Evolutionary conservation across 2,888 invertebrate genomes (phyloP).

Genomic region (Petrolisthes cinctipes): DNA sequence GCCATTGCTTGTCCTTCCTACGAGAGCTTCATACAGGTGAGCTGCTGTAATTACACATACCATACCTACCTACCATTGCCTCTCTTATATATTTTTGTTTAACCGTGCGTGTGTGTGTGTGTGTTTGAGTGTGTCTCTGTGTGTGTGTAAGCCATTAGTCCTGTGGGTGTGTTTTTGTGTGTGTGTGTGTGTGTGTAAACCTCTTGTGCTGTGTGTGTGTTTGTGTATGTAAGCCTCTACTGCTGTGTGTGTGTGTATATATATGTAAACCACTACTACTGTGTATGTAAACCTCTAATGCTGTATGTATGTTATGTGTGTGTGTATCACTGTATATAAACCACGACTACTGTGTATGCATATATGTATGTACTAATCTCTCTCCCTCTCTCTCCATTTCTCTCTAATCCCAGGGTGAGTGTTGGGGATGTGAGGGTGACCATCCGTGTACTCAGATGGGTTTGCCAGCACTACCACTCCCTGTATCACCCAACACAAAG

Average conservation of each 20-base stretch:
- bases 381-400: neutral
- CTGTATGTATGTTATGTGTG: no score
- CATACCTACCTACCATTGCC: neutral
- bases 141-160: neutral
- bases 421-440: constrained; percentile 56
- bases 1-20: constrained; percentile 60
- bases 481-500: constrained; percentile 20
- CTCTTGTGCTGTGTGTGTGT: no score
- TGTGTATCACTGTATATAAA: no score
- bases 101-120: neutral
- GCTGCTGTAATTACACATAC: neutral
- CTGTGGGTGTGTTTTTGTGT: neutral
- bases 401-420: constrained; percentile 53
- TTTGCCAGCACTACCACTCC: constrained; percentile 12
- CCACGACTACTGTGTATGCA: neutral
- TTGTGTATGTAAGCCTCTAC: neutral
- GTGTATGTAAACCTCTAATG: no score
- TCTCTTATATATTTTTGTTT: no score
- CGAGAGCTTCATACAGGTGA: constrained; percentile 50
- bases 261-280: neutral
- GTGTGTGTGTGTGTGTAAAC: neutral
- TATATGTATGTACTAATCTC: neutral
- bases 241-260: neutral
- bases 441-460: constrained; percentile 57
- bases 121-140: neutral